Percentiles rank a stretch among this genome's conserved stretches.
Conservation (phyloP, 2,888 invertebrate species). For the Osedax fenrisi region DNA sequence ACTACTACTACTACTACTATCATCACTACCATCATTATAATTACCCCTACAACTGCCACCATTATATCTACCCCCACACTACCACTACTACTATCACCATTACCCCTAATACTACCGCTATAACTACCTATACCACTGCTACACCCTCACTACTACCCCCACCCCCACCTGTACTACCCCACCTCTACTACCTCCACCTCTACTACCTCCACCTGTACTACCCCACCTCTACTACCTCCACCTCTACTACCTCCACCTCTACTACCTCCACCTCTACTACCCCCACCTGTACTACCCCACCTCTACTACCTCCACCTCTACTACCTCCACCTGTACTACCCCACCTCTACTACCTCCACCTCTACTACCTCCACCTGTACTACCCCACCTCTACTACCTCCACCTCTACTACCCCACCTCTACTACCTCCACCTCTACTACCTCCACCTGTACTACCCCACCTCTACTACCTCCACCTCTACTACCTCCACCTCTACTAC, state of each 20-base stretch:
- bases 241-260: background rate
- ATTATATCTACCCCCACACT: background rate
- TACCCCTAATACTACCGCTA: too few species aligned
- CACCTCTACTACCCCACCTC: background rate
- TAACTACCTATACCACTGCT: background rate
- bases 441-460: background rate
- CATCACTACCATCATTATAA: background rate
- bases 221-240: background rate
- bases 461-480: background rate
- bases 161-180: background rate
- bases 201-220: background rate
- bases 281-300: background rate
- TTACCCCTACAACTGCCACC: background rate
- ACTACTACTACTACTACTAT: background rate
- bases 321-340: background rate
- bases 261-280: background rate
- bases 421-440: background rate
- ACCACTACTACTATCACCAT: too few species aligned
- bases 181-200: background rate
- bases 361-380: background rate
- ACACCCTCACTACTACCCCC: background rate
- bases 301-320: too few species aligned
- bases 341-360: background rate
- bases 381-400: background rate
- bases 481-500: background rate